These are phyloP conservation scores for Karalla daura DNA, from an alignment of 2,797 vertebrate genomes.

Conservation along the genomic window DNA sequence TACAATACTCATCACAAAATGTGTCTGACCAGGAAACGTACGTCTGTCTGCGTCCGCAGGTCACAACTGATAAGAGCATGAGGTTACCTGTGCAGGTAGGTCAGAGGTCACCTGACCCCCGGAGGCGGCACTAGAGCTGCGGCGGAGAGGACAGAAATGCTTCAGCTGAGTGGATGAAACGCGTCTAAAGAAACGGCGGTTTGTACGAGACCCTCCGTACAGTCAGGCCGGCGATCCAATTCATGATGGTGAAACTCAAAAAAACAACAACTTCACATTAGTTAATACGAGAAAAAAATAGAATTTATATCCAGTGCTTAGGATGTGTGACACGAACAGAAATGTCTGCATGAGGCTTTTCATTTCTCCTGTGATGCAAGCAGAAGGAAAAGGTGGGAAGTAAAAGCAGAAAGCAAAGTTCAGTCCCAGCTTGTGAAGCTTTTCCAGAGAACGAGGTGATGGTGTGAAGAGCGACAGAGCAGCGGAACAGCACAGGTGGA, in stretches of 20 bases:
- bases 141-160: constrained; percentile 81
- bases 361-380: constrained; percentile 85
- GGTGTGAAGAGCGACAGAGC: constrained; percentile 59
- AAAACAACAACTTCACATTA: constrained; percentile 99
- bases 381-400: constrained; percentile 91
- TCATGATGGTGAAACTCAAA: constrained; percentile 87
- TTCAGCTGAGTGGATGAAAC: constrained; percentile 90
- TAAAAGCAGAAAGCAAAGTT: constrained; percentile 92
- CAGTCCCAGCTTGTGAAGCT: constrained; percentile 92
- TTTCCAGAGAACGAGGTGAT: constrained; percentile 88
- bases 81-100: constrained; percentile 59
- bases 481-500: constrained; percentile 68
- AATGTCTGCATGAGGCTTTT: constrained; percentile 82
- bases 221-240: constrained; percentile 90
- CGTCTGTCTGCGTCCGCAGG: constrained; percentile 78
- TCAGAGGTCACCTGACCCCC: constrained; percentile 59
- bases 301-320: constrained; percentile 98
- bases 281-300: constrained; percentile 92
- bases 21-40: constrained; percentile 82
- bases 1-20: constrained; percentile 88
- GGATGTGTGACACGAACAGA: constrained; percentile 89
- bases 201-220: constrained; percentile 86
- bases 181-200: constrained; percentile 88
- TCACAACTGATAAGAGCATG: constrained; percentile 84
- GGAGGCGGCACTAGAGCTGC: constrained; percentile 88